These are phyloP conservation scores for Deilephila porcellus DNA, from an alignment of 2,888 invertebrate genomes.

Conservation along the genomic window DNA sequence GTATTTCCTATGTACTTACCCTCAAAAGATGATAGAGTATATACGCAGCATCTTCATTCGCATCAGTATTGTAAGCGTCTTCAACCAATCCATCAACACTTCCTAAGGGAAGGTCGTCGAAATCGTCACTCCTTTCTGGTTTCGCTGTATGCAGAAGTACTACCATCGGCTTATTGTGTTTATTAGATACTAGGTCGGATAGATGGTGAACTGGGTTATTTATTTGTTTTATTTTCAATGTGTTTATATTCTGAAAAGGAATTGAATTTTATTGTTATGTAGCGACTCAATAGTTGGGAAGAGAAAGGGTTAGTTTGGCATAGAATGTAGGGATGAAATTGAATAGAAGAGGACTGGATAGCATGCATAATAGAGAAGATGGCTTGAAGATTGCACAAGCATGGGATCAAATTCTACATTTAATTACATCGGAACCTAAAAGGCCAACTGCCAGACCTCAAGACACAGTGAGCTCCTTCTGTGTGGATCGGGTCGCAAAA, in stretches of 20 bases:
- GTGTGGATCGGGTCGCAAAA: too few relatives aligned
- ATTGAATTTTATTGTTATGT: neutral
- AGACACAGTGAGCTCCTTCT: too few relatives aligned
- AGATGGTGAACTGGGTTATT: neutral
- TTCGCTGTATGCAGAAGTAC: slow-evolving; percentile 10
- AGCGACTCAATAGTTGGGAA: neutral
- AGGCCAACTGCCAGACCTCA: too few relatives aligned
- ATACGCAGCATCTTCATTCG: slow-evolving; percentile 28
- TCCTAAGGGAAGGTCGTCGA: slow-evolving; percentile 9
- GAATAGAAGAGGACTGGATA: too few relatives aligned
- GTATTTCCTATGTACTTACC: neutral
- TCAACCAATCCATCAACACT: slow-evolving; percentile 19
- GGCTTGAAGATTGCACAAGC: too few relatives aligned
- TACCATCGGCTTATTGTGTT: slow-evolving; percentile 23
- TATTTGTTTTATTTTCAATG: slow-evolving; percentile 7
- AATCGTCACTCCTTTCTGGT: slow-evolving; percentile 5
- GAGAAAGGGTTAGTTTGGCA: neutral
- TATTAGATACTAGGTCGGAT: slow-evolving; percentile 12
- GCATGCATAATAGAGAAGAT: too few relatives aligned
- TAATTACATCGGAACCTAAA: too few relatives aligned
- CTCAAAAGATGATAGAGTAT: slow-evolving; percentile 27
- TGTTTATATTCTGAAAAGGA: slow-evolving; percentile 15
- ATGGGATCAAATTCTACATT: too few relatives aligned
- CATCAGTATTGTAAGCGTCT: neutral
- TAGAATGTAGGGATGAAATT: too few relatives aligned